Base-by-base conservation (phyloP, 2,888 invertebrate species). In the Smittia aterrima region DNA sequence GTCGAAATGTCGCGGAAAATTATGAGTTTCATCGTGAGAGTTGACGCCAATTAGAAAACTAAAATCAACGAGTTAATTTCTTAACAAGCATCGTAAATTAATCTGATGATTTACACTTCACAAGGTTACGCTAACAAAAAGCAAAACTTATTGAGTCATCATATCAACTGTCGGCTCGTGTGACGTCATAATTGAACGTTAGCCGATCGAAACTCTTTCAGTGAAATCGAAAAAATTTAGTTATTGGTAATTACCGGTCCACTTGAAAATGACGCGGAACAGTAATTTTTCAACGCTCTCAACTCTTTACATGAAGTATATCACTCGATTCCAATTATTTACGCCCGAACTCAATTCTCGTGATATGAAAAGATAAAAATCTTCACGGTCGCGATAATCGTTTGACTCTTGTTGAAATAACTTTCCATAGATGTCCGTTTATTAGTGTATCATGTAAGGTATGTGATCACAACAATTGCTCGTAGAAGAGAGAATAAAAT, bases 401-500 rank as follows among this genome's bases (percentile, higher is more conserved):
- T 38, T 47, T 47, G 32, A 32, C 3, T 32, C 32, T 3, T 6
- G 32, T 32, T 9, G 32, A 11, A 18, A 54, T 22, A 47, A 68
- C 41, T 67, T 67, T 68, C 24, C 41, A 66, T 66, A 27, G 24
- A 18, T 20, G 18, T 40, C n/a, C 18, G 53, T 32, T 25, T 41
- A 70, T 70, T 70, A 70, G 70, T 70, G 32, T 70, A 70, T 70
- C 70, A 70, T 70, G 18, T 47, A n/a, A n/a, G n/a, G 7, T 47
- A 27, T 41, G 40, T 68, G 68, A 68, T 47, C 66, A 66, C 16
- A 66, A 66, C 66, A 66, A 66, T 66, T 18, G 25, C 66, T 22
- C 38, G 32, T 38, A 40, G 32, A 41, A 22, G 16, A 66, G 13
- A 32, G 41, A 47, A 68, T 22, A 9, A 25, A 25, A 9, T 47